phyloP scores from a whole-genome alignment of 2,113 vertebrate genomes.

The Leucoraja erinaceus region DNA sequence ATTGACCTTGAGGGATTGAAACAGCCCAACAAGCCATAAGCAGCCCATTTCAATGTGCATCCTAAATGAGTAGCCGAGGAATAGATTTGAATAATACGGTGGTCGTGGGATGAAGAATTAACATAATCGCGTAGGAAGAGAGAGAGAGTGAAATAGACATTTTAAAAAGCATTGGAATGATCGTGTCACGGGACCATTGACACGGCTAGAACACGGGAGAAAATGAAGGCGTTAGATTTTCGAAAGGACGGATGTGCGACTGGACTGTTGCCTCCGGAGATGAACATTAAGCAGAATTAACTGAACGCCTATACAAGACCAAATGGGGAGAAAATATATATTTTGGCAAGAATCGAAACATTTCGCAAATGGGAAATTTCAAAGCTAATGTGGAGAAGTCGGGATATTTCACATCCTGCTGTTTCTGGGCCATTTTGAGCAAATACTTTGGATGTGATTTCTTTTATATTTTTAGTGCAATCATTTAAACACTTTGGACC shows the following conservation, averaged over 20 bases:
- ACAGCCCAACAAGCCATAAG: not conserved
- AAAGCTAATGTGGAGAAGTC: not conserved
- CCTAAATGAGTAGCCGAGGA: not conserved
- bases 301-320: not conserved
- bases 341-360: not conserved
- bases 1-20: not conserved
- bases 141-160: not conserved
- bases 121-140: not conserved
- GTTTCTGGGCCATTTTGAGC: not conserved
- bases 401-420: not conserved
- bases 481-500: not conserved
- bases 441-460: not conserved
- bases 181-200: not conserved
- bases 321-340: not conserved
- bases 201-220: not conserved
- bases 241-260: not conserved
- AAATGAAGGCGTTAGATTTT: not conserved
- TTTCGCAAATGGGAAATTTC: not conserved
- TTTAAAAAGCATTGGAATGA: not conserved
- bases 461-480: not conserved
- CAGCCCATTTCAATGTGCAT: not conserved
- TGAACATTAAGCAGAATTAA: not conserved
- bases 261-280: not conserved
- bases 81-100: not conserved
- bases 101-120: not conserved